A percentile compares a stretch with the other conserved stretches of the same genome.
Evolutionary conservation across 2,888 invertebrate species (phyloP).

Genomic region (Malthinus seriepunctatus): DNA sequence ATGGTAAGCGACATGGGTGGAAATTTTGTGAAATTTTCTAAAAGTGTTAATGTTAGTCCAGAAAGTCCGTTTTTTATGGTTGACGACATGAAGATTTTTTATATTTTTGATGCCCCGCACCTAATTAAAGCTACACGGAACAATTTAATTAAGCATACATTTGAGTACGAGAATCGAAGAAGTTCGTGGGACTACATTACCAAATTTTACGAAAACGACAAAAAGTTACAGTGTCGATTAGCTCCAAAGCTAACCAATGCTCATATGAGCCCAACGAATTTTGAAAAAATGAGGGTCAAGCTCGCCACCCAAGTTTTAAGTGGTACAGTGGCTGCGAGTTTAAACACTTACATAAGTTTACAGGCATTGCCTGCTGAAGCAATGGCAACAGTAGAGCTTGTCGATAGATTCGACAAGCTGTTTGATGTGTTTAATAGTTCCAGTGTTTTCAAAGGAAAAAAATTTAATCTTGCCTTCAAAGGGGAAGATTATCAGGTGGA

Average conservation of each 20-base stretch:
- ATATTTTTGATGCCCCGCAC: slow-evolving; percentile 31
- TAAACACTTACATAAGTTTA: slow-evolving; percentile 27
- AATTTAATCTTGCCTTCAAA: slow-evolving; percentile 14
- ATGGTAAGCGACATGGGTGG: slow-evolving; percentile 20
- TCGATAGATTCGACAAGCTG: slow-evolving; percentile 34
- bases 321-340: slow-evolving; percentile 29
- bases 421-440: slow-evolving; percentile 38
- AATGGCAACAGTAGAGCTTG: slow-evolving; percentile 22
- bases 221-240: slow-evolving; percentile 11
- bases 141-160: slow-evolving; percentile 27
- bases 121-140: slow-evolving; percentile 29
- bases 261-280: slow-evolving; percentile 31
- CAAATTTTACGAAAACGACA: slow-evolving; percentile 31
- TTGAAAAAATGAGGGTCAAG: slow-evolving; percentile 36
- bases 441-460: slow-evolving; percentile 10
- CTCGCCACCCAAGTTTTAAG: slow-evolving; percentile 34
- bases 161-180: slow-evolving; percentile 13
- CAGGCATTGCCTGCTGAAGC: slow-evolving; percentile 24
- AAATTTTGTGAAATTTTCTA: slow-evolving; percentile 17
- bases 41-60: slow-evolving; percentile 19
- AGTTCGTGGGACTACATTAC: slow-evolving; percentile 25
- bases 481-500: slow-evolving; percentile 13
- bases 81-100: slow-evolving; percentile 27
- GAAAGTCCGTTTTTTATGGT: slow-evolving; percentile 28
- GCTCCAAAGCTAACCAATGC: slow-evolving; percentile 31